phyloP scores from a whole-genome alignment of 2,113 vertebrate species.

The Salvelinus fontinalis region DNA sequence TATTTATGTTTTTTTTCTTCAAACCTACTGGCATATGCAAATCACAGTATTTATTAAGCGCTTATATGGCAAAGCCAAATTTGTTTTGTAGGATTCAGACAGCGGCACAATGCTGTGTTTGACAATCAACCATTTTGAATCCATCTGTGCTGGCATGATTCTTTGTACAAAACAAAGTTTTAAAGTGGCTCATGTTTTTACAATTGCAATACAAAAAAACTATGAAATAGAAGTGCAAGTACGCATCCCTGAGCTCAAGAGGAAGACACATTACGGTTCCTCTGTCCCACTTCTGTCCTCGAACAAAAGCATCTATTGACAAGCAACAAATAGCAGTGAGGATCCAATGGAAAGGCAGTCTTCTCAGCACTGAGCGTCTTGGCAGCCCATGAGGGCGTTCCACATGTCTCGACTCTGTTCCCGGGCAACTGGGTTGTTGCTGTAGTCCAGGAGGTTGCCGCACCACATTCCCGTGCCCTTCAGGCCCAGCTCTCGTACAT shows the following conservation, averaged over 20 bases:
- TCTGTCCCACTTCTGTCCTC: constrained; percentile 2
- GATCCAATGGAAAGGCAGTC: constrained; percentile 19
- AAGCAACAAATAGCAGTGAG: constrained; percentile 32
- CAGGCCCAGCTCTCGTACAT: constrained; percentile 73
- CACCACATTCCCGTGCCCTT: constrained; percentile 96
- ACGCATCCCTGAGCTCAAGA: constrained; percentile 23
- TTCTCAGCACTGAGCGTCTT: constrained; percentile 26
- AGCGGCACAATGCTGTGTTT: background rate
- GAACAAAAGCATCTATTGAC: constrained; percentile 38
- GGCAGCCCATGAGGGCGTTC: constrained; percentile 78
- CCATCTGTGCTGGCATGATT: background rate
- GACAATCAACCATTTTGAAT: constrained; percentile 8
- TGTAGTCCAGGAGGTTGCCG: constrained; percentile 87
- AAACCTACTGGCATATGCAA: background rate
- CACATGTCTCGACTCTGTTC: constrained; percentile 88
- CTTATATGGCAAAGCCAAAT: background rate
- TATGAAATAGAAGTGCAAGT: constrained; percentile 34
- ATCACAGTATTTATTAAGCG: constrained; percentile 3
- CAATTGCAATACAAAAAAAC: constrained; percentile 33
- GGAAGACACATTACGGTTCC: background rate
- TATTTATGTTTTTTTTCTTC: too few species aligned
- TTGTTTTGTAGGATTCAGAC: background rate
- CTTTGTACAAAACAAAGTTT: background rate
- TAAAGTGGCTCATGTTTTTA: constrained; percentile 19
- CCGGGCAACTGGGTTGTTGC: constrained; percentile 66